Evolutionary conservation across 2,888 invertebrate genomes (phyloP).

Genomic region (Euzetes globulus): DNA sequence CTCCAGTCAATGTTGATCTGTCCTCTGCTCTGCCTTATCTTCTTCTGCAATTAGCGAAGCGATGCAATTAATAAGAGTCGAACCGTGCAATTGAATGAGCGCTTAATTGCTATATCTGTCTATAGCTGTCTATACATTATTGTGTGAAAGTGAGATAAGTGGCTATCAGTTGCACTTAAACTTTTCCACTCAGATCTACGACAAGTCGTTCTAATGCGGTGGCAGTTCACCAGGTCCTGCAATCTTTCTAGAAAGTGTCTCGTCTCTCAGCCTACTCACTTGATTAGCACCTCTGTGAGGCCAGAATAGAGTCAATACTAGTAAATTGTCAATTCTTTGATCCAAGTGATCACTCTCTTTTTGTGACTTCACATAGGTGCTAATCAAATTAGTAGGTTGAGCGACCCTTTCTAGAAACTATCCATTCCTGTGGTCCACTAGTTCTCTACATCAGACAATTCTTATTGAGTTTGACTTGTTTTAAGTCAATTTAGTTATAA

Average conservation of each 20-base stretch:
- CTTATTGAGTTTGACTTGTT: not conserved
- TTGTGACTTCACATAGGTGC: no score
- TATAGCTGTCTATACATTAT: not conserved
- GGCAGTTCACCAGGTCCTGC: not conserved
- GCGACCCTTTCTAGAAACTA: no score
- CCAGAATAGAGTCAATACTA: no score
- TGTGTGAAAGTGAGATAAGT: slow-evolving; percentile 27
- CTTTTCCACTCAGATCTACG: not conserved
- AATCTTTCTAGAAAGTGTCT: not conserved
- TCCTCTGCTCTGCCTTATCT: not conserved
- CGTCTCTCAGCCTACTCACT: not conserved
- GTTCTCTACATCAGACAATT: not conserved
- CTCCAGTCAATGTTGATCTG: not conserved
- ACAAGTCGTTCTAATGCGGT: slow-evolving; percentile 12
- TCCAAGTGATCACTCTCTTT: no score
- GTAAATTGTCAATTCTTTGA: no score
- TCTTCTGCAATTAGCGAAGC: slow-evolving; percentile 15
- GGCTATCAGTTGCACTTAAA: slow-evolving; percentile 28
- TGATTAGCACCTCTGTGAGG: no score
- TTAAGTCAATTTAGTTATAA: slow-evolving; percentile 17
- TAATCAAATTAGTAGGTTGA: no score
- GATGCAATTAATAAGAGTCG: slow-evolving; percentile 25
- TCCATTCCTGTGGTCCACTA: no score
- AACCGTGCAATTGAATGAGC: slow-evolving; percentile 26
- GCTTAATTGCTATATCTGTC: slow-evolving; percentile 26